Evolutionary conservation across 2,888 invertebrate genomes (phyloP).

Genomic region (Petrolisthes cinctipes): DNA sequence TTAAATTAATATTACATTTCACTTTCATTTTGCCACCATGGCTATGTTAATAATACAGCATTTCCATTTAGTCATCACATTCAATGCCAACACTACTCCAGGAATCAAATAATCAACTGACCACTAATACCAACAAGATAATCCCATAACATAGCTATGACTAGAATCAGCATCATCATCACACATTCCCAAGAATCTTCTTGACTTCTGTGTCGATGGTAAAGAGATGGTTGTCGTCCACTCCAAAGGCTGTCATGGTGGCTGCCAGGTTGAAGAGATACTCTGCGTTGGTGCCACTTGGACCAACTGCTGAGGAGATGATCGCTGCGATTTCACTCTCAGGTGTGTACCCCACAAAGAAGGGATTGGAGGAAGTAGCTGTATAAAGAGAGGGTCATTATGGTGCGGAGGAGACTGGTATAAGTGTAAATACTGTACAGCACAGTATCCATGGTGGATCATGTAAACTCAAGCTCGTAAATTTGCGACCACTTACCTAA

Average conservation of each 20-base stretch:
- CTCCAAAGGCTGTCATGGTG: slow-evolving; percentile 74
- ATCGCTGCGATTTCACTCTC: slow-evolving; percentile 84
- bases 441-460: background rate
- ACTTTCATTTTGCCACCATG: too few relatives aligned
- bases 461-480: background rate
- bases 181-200: slow-evolving; percentile 27
- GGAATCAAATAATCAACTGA: too few relatives aligned
- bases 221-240: slow-evolving; percentile 45
- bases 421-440: background rate
- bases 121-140: too few relatives aligned
- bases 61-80: too few relatives aligned
- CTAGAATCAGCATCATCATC: slow-evolving; percentile 52
- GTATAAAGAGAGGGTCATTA: slow-evolving; percentile 70
- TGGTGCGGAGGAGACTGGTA: background rate
- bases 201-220: slow-evolving; percentile 42
- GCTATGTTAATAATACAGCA: too few relatives aligned
- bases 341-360: slow-evolving; percentile 83
- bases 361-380: slow-evolving; percentile 77
- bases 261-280: slow-evolving; percentile 88
- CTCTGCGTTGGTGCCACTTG: slow-evolving; percentile 91
- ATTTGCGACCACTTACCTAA: too few relatives aligned
- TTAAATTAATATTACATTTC: too few relatives aligned
- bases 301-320: slow-evolving; percentile 80
- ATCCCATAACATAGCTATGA: too few relatives aligned
- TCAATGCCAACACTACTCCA: too few relatives aligned